phyloP scores from a whole-genome alignment of 2,113 vertebrate genomes.

The human (Homo sapiens) region GRCh38 chr16:71662501-71663000 shows the following conservation, averaged over 20 bases:
- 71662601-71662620: not conserved
- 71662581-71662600: not conserved
- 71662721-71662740: not conserved
- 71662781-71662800: not conserved
- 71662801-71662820: not conserved
- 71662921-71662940: slow-evolving; percentile 19
- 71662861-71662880: not conserved
- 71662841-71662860: not conserved
- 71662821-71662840: not conserved
- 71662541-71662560: not conserved
- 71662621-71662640: slow-evolving; percentile 10
- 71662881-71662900: not conserved
- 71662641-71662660: not conserved
- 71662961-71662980: not conserved
- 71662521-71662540: not conserved
- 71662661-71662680: slow-evolving; percentile 6
- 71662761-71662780: not conserved
- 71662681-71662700: slow-evolving; percentile 30
- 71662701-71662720: slow-evolving; percentile 16
- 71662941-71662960: not conserved
- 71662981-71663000: not conserved
- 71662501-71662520: no score
- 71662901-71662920: slow-evolving; percentile 24
- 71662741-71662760: not conserved
- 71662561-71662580: slow-evolving; percentile 42